These are phyloP conservation scores for Mobula hypostoma DNA, from an alignment of 2,113 vertebrate genomes.

Conservation along the genomic window DNA sequence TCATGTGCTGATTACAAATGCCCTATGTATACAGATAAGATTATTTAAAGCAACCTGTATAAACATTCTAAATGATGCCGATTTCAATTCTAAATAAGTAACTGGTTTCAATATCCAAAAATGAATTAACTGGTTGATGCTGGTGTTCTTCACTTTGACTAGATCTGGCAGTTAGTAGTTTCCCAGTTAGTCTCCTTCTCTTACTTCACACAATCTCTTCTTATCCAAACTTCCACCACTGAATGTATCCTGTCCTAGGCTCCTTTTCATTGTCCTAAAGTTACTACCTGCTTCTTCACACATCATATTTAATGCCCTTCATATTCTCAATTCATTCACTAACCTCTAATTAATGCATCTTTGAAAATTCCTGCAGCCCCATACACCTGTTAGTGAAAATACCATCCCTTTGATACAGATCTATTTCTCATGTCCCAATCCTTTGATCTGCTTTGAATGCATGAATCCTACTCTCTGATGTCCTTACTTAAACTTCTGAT, in stretches of 20 bases:
- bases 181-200: background rate
- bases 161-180: background rate
- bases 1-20: background rate
- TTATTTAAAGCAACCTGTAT: background rate
- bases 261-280: background rate
- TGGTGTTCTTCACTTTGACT: background rate
- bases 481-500: background rate
- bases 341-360: background rate
- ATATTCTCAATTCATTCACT: background rate
- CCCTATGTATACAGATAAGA: background rate
- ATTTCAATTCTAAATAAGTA: background rate
- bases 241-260: background rate
- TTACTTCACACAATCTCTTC: background rate
- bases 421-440: background rate
- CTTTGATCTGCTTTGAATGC: background rate
- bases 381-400: background rate
- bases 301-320: background rate
- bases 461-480: background rate
- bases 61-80: background rate
- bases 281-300: background rate
- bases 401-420: background rate
- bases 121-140: background rate
- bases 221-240: background rate
- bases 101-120: slow-evolving; percentile 1
- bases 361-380: background rate